Percentiles rank a stretch among this genome's conserved stretches.
Evolutionary conservation across 2,888 invertebrate genomes (phyloP).

Genomic region (Petrophora chlorosata): DNA sequence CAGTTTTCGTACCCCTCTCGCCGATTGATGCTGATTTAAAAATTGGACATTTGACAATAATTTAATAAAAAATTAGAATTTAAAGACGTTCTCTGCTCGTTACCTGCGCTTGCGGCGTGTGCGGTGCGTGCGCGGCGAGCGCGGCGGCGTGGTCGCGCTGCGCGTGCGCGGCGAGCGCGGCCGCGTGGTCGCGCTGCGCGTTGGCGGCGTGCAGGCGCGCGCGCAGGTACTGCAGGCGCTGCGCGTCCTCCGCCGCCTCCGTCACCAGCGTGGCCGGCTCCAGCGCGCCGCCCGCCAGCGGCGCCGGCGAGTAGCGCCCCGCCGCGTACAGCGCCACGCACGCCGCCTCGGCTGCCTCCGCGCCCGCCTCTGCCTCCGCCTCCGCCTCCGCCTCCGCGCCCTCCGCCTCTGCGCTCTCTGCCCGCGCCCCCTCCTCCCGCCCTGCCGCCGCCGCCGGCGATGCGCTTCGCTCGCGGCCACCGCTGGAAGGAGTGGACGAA

Average conservation of each 20-base stretch:
- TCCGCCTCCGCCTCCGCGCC: constrained; percentile 30
- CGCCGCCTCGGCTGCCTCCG: constrained; percentile 43
- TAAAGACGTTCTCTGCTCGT: too few relatives aligned
- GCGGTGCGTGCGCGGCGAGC: constrained; percentile 62
- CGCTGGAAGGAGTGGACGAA: too few relatives aligned
- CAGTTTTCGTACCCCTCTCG: too few relatives aligned
- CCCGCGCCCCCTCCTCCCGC: constrained; percentile 10
- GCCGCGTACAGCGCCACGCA: constrained; percentile 83
- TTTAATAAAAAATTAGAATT: too few relatives aligned
- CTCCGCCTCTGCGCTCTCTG: constrained; percentile 22
- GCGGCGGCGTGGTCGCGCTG: constrained; percentile 87
- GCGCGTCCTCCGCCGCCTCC: constrained; percentile 89
- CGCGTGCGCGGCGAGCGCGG: constrained; percentile 86
- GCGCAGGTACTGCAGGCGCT: constrained; percentile 89
- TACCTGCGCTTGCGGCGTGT: background rate
- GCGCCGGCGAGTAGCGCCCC: constrained; percentile 94
- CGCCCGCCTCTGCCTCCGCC: constrained; percentile 30
- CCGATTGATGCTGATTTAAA: too few relatives aligned
- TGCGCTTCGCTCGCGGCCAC: too few relatives aligned
- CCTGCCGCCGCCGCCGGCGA: constrained; percentile 24
- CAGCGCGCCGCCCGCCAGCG: constrained; percentile 79
- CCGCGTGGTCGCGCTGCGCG: constrained; percentile 85
- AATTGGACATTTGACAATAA: too few relatives aligned
- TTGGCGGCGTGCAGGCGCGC: constrained; percentile 85
- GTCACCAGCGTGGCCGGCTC: constrained; percentile 48